Evolutionary conservation across 2,797 vertebrate genomes (phyloP).

Genomic region (Myoxocephalus aenaeus): DNA sequence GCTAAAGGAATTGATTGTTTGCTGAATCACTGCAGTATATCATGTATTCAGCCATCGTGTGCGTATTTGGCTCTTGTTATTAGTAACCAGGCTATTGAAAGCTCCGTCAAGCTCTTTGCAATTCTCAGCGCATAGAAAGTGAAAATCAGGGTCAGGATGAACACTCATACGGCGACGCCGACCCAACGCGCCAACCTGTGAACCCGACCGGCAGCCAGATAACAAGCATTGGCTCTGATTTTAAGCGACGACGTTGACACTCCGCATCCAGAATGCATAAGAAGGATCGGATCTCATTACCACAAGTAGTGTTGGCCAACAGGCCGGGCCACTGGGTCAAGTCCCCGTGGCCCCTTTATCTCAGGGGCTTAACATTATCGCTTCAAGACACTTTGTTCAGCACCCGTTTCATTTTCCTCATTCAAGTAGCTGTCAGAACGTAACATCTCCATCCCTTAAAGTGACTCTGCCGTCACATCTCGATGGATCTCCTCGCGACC

Average conservation of each 20-base stretch:
- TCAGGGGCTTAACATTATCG: background rate
- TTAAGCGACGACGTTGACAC: constrained; percentile 23
- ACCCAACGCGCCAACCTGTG: background rate
- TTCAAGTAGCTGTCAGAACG: background rate
- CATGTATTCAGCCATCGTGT: background rate
- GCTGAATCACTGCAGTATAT: too few relatives aligned
- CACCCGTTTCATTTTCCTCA: background rate
- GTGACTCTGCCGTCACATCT: background rate
- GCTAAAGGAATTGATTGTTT: too few relatives aligned
- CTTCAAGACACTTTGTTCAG: background rate
- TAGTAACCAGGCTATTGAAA: background rate
- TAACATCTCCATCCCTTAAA: constrained; percentile 2
- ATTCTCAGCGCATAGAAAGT: background rate
- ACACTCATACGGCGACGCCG: background rate
- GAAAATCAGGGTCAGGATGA: background rate
- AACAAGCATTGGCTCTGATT: constrained; percentile 1
- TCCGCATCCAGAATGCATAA: constrained; percentile 15
- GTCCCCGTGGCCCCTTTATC: constrained; percentile 9
- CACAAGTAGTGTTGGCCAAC: constrained; percentile 10
- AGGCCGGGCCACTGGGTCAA: constrained; percentile 5
- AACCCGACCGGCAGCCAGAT: constrained; percentile 14
- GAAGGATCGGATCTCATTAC: constrained; percentile 28
- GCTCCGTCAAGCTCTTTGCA: background rate
- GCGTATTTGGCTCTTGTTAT: background rate
- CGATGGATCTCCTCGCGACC: background rate